These are phyloP conservation scores for Cheilosia vulpina DNA, from an alignment of 2,888 invertebrate species.

Conservation along the genomic window DNA sequence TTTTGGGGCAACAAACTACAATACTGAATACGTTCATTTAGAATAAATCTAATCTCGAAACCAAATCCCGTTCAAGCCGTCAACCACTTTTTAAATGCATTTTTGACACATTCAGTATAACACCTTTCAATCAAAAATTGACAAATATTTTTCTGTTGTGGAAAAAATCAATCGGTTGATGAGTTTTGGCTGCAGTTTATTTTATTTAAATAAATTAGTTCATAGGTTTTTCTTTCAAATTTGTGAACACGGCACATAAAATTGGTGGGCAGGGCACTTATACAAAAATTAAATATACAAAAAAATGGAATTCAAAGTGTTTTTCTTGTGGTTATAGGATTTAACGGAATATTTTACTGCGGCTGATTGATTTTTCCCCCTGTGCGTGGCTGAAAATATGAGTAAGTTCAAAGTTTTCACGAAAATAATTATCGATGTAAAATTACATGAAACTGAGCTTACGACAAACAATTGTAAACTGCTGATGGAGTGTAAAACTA, in stretches of 20 bases:
- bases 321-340: background rate
- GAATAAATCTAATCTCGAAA: background rate
- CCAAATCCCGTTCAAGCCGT: background rate
- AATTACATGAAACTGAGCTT: background rate
- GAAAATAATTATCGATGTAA: slow-evolving; percentile 10
- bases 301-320: slow-evolving; percentile 18
- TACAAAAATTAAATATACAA: background rate
- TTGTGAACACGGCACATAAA: background rate
- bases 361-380: slow-evolving; percentile 65
- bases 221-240: slow-evolving; percentile 4
- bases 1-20: background rate
- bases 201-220: slow-evolving; percentile 30
- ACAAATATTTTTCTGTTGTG: slow-evolving; percentile 58
- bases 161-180: slow-evolving; percentile 73
- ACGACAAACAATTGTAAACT: background rate
- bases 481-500: slow-evolving; percentile 9
- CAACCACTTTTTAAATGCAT: slow-evolving; percentile 3
- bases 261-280: background rate
- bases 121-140: slow-evolving; percentile 36
- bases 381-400: slow-evolving; percentile 46
- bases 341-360: slow-evolving; percentile 13
- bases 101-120: slow-evolving; percentile 52
- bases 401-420: slow-evolving; percentile 67
- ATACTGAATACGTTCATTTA: background rate
- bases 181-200: slow-evolving; percentile 36